phyloP scores from a whole-genome alignment of 2,888 invertebrate species.

The Dorcus parallelipipedus region DNA sequence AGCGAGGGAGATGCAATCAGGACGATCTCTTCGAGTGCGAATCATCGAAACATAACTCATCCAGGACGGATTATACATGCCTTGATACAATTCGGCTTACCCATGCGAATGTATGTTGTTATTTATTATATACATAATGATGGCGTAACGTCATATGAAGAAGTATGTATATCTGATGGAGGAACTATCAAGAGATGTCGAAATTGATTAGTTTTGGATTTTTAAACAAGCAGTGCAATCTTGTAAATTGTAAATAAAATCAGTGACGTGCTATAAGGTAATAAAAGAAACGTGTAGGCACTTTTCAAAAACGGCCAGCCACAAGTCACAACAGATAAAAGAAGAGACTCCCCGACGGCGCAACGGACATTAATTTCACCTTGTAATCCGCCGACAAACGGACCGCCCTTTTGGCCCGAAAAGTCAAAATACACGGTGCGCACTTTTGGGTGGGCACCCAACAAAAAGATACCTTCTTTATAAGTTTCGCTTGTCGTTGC shows the following conservation, averaged over 20 bases:
- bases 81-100: not conserved
- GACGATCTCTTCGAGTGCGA: not conserved
- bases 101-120: not conserved
- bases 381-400: conserved; percentile 29
- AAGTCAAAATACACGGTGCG: conserved; percentile 26
- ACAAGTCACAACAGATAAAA: conserved; percentile 33
- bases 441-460: conserved; percentile 7
- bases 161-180: not conserved
- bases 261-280: too few relatives aligned
- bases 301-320: conserved; percentile 27
- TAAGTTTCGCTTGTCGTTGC: not conserved
- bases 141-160: conserved; percentile 1
- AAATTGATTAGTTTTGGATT: too few relatives aligned
- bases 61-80: not conserved
- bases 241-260: too few relatives aligned
- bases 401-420: conserved; percentile 24
- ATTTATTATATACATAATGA: conserved; percentile 1
- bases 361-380: conserved; percentile 23
- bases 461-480: not conserved
- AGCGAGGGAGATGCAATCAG: conserved; percentile 1
- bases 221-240: too few relatives aligned
- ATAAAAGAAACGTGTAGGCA: too few relatives aligned
- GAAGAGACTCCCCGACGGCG: conserved; percentile 22
- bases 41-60: not conserved
- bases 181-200: too few relatives aligned